phyloP scores from a whole-genome alignment of 1,140 invertebrate genomes.

The Goniozus legneri region DNA sequence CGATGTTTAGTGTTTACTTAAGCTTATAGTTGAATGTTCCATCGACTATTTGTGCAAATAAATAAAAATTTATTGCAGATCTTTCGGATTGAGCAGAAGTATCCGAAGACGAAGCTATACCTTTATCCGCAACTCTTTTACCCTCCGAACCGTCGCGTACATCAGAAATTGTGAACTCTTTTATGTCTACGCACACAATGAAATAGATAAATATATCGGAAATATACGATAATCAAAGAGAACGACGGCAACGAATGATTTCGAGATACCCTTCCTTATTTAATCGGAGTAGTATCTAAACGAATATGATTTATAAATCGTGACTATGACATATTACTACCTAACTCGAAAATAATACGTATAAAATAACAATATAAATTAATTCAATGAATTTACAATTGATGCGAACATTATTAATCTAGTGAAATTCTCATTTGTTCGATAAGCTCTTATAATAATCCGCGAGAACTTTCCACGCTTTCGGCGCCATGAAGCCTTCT shows the following conservation, averaged over 20 bases:
- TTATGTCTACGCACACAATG: slow-evolving; percentile 1
- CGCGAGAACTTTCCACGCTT: slow-evolving; percentile 26
- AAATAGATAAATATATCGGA: slow-evolving; percentile 8
- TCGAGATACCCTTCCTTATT: too few relatives aligned
- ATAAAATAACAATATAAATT: background rate
- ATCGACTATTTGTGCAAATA: too few relatives aligned
- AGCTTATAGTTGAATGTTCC: too few relatives aligned
- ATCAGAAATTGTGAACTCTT: slow-evolving; percentile 1
- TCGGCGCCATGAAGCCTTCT: slow-evolving; percentile 92
- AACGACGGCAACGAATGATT: too few relatives aligned
- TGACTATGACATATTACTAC: too few relatives aligned
- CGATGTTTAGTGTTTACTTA: too few relatives aligned
- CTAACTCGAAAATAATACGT: background rate
- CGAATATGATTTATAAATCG: background rate
- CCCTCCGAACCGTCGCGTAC: slow-evolving; percentile 8
- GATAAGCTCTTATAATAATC: slow-evolving; percentile 21
- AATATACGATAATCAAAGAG: too few relatives aligned
- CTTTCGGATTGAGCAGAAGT: slow-evolving; percentile 10
- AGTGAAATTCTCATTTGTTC: slow-evolving; percentile 6
- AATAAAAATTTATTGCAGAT: slow-evolving; percentile 19
- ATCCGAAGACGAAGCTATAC: too few relatives aligned
- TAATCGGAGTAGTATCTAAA: too few relatives aligned
- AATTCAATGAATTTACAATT: background rate
- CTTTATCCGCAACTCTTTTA: too few relatives aligned
- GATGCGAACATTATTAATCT: too few relatives aligned